Evolutionary conservation across 2,888 invertebrate species (phyloP).

Genomic region (Scaptomyza cyrtandrae): DNA sequence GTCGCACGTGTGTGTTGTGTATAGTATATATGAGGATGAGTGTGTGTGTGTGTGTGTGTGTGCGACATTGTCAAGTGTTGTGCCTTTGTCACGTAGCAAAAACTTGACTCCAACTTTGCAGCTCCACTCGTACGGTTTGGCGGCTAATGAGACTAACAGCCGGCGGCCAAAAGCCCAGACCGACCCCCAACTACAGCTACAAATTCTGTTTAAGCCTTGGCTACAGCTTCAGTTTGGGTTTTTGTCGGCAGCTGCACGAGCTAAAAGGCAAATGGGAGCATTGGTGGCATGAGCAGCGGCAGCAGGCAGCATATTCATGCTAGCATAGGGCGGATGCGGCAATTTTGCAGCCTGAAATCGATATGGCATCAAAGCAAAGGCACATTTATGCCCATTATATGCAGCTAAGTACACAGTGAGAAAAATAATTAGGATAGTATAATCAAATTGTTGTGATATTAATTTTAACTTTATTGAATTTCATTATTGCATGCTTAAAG

Average conservation of each 20-base stretch:
- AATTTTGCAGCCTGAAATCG: constrained; percentile 73
- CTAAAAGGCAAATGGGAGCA: constrained; percentile 23
- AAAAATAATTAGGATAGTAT: not conserved
- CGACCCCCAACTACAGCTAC: constrained; percentile 32
- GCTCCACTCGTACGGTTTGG: constrained; percentile 46
- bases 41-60: constrained; percentile 30
- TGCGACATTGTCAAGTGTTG: constrained; percentile 72
- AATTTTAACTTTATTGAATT: too few species aligned
- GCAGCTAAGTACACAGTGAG: constrained; percentile 34
- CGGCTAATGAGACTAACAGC: constrained; percentile 75
- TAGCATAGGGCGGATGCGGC: constrained; percentile 72
- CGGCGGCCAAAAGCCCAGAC: constrained; percentile 59
- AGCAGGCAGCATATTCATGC: constrained; percentile 12
- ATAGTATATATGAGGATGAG: constrained; percentile 4
- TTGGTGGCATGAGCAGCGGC: constrained; percentile 10
- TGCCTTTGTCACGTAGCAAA: constrained; percentile 76
- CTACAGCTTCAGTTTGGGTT: constrained; percentile 24
- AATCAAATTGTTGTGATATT: too few species aligned
- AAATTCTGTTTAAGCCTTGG: not conserved
- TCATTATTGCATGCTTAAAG: too few species aligned
- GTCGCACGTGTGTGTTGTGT: constrained; percentile 3
- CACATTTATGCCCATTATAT: constrained; percentile 76
- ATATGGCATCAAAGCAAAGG: constrained; percentile 71
- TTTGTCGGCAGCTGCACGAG: constrained; percentile 63
- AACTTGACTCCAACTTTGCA: constrained; percentile 64